Percentiles rank a stretch among this genome's conserved stretches.
phyloP scores from a whole-genome alignment of 37 sponge, comb jelly and placozoan species.

The Haliclona indistincta region DNA sequence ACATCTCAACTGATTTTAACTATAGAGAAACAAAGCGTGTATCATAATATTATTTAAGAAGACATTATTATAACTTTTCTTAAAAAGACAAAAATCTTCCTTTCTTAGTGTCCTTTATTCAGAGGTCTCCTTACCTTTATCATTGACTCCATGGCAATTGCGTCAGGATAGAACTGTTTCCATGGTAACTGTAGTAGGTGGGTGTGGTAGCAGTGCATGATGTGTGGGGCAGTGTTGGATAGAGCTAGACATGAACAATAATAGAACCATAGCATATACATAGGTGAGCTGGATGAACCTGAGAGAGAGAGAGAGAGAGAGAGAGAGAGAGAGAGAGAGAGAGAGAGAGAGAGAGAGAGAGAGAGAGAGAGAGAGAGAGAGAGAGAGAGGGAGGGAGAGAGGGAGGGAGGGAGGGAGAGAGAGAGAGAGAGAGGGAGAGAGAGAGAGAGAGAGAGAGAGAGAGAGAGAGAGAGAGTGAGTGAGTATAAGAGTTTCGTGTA shows the following conservation, averaged over 20 bases:
- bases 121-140: slow-evolving; percentile 59
- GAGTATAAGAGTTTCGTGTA: too few species aligned
- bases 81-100: too few species aligned
- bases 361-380: background rate
- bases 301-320: background rate
- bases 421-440: background rate
- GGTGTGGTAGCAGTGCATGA: slow-evolving; percentile 62
- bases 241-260: slow-evolving; percentile 54
- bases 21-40: background rate
- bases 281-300: background rate
- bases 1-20: slow-evolving; percentile 25
- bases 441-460: background rate
- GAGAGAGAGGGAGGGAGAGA: background rate
- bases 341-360: background rate
- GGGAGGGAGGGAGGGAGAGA: background rate
- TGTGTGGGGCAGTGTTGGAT: slow-evolving; percentile 30
- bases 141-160: slow-evolving; percentile 65
- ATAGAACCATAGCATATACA: slow-evolving; percentile 48
- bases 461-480: background rate
- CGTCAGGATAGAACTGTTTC: slow-evolving; percentile 64
- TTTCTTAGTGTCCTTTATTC: too few species aligned
- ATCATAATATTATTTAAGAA: too few species aligned
- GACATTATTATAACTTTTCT: too few species aligned
- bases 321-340: background rate
- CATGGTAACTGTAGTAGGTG: slow-evolving; percentile 65